Evolutionary conservation across 2,888 invertebrate genomes (phyloP).

Genomic region (Agriopis leucophaearia): DNA sequence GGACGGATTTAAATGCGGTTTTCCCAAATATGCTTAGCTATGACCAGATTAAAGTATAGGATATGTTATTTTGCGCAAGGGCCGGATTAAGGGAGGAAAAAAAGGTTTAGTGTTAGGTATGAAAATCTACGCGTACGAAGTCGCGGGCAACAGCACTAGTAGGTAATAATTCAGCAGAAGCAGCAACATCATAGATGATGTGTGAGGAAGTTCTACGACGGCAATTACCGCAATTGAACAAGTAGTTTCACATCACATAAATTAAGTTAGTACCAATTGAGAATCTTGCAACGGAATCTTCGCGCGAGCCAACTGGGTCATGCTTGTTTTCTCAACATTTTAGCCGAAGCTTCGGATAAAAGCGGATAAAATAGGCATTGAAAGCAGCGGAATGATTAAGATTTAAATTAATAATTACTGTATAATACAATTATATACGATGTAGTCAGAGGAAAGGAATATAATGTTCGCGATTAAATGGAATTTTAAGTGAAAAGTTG

Average conservation of each 20-base stretch:
- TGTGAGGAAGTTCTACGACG: slow-evolving; percentile 13
- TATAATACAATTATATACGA: slow-evolving; percentile 62
- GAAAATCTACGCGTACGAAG: too few species aligned
- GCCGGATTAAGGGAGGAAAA: too few species aligned
- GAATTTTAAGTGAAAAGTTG: slow-evolving; percentile 74
- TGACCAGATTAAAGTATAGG: too few species aligned
- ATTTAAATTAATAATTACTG: slow-evolving; percentile 59
- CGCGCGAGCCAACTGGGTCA: slow-evolving; percentile 40
- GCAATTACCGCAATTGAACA: slow-evolving; percentile 36
- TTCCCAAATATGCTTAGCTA: too few species aligned
- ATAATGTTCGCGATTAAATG: slow-evolving; percentile 72
- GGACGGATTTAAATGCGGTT: too few species aligned
- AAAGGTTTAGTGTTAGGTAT: too few species aligned
- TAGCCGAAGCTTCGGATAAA: slow-evolving; percentile 30
- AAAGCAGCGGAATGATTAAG: slow-evolving; percentile 51
- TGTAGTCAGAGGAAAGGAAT: slow-evolving; percentile 60
- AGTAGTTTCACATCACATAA: slow-evolving; percentile 36
- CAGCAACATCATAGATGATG: slow-evolving; percentile 7
- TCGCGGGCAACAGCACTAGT: too few species aligned
- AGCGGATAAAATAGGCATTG: slow-evolving; percentile 44
- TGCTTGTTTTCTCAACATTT: slow-evolving; percentile 45
- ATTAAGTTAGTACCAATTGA: slow-evolving; percentile 36
- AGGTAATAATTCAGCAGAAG: slow-evolving; percentile 7
- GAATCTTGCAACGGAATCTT: slow-evolving; percentile 35
- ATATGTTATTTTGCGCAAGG: too few species aligned